Evolutionary conservation across 2,888 invertebrate genomes (phyloP), one percentile per base, ranked within the genome.

Genomic region (Netelia inedita): DNA sequence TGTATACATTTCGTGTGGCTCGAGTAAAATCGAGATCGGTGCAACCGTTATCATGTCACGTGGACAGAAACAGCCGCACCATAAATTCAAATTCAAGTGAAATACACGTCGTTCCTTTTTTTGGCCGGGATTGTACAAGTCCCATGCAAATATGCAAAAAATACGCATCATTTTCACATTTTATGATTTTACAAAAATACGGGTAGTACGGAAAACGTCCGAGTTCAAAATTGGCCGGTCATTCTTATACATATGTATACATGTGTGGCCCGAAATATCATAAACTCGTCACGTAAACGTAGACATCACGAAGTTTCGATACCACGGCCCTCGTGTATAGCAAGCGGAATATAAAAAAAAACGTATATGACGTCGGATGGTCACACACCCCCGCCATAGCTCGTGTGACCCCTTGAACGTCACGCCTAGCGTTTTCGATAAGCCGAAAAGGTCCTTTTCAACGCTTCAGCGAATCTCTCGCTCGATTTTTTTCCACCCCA

Each of bases 381-480:
- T 19, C 55, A 35, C 35, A 14, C 53, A n/a, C 35, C 50, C 50
- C 28, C 35, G 57, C 57, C 79, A 46, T 74, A 46, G 55, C 19
- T 19, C 19, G 16, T 16, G 35, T 41, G 69, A 46, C 41, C 59
- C 23, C 50, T 61, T 59, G 61, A 61, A 53, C 73, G 73, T 76
- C 80, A 57, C 61, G 76, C 53, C 76, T 68, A 78, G 76, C 76
- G 21, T 78, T 84, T 78, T 63, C 76, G 80, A 81, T 84, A 80
- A 81, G 61, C 80, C 76, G 28, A 69, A 75, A 69, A 66, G 76
- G 73, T 43, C 68, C 66, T 73, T 78, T 69, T 72, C 80, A 61
- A 68, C 73, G 69, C 59, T 76, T 75, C 66, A 28, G 66, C 46
- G 69, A 59, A 46, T 80, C 76, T 41, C 19, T 41, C 28, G 59